Percentiles rank a stretch among this genome's conserved stretches.
These are phyloP conservation scores for Falco berigora DNA, from an alignment of 2,797 vertebrate genomes.

Conservation along the genomic window DNA sequence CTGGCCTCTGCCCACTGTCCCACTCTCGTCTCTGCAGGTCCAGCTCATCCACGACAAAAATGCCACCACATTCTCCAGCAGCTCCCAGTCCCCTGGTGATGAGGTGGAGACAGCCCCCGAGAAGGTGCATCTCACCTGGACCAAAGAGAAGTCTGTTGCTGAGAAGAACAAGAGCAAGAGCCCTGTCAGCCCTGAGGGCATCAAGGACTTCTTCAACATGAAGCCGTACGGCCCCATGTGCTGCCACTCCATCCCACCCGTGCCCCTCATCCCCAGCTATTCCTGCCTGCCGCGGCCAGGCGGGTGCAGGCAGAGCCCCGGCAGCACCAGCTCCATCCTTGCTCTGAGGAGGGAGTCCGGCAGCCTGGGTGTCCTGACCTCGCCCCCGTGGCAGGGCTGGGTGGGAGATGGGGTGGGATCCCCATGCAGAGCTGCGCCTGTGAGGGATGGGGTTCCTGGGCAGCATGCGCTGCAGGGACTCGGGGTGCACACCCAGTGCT, in stretches of 20 bases:
- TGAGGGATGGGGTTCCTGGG: background rate
- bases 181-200: slow-evolving; percentile 85
- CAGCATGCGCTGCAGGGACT: background rate
- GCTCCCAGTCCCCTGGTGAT: slow-evolving; percentile 81
- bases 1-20: background rate
- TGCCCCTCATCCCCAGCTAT: background rate
- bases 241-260: background rate
- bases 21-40: slow-evolving; percentile 76
- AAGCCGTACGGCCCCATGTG: slow-evolving; percentile 85
- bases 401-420: background rate
- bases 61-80: slow-evolving; percentile 83
- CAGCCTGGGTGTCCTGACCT: background rate
- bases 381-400: background rate
- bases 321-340: background rate
- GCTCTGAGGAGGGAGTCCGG: background rate
- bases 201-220: slow-evolving; percentile 99
- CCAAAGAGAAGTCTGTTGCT: slow-evolving; percentile 86
- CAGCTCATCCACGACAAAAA: slow-evolving; percentile 96
- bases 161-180: slow-evolving; percentile 88
- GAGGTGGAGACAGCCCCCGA: slow-evolving; percentile 85
- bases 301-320: background rate
- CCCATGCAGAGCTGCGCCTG: fast-evolving
- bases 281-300: background rate
- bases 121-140: slow-evolving; percentile 98
- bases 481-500: fast-evolving